Evolutionary conservation across 35 echinoderm and acorn worm species (phyloP).

Genomic region (Holothuria glaberrima): DNA sequence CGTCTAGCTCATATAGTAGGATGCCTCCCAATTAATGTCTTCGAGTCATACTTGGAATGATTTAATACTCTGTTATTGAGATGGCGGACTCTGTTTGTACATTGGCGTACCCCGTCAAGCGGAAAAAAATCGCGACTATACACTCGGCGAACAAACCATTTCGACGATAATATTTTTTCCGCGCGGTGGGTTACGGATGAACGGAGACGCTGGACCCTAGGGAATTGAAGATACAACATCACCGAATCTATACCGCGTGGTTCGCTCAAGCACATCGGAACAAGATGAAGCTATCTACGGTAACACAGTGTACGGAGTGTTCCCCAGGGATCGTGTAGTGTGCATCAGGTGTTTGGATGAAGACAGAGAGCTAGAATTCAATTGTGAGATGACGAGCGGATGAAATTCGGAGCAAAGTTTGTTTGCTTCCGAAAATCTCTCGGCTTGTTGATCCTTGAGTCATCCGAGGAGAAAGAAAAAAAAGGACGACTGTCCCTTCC

Average conservation of each 20-base stretch:
- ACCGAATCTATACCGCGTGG: conserved; percentile 30
- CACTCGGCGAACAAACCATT: conserved; percentile 46
- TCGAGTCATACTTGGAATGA: conserved; percentile 2
- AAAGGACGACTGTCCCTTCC: no score
- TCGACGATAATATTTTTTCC: background rate
- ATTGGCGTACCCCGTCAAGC: conserved; percentile 45
- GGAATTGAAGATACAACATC: background rate
- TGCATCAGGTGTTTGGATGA: conserved; percentile 27
- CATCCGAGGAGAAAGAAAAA: no score
- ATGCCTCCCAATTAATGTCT: conserved; percentile 42
- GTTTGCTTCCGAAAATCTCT: background rate
- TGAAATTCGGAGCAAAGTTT: conserved; percentile 33
- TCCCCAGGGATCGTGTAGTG: conserved; percentile 13
- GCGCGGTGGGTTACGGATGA: conserved; percentile 48
- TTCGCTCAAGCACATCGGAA: conserved; percentile 29
- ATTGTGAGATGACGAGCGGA: conserved; percentile 21
- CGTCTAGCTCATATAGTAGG: no score
- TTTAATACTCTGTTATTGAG: conserved; percentile 47
- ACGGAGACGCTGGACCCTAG: conserved; percentile 11
- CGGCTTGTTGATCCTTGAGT: conserved; percentile 22
- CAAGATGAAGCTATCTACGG: conserved; percentile 42
- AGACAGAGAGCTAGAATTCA: conserved; percentile 30
- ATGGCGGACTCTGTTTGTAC: conserved; percentile 44
- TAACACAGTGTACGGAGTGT: background rate
- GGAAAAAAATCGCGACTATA: conserved; percentile 50